phyloP scores from a whole-genome alignment of 2,113 vertebrate species.

The Anarrhichthys ocellatus region DNA sequence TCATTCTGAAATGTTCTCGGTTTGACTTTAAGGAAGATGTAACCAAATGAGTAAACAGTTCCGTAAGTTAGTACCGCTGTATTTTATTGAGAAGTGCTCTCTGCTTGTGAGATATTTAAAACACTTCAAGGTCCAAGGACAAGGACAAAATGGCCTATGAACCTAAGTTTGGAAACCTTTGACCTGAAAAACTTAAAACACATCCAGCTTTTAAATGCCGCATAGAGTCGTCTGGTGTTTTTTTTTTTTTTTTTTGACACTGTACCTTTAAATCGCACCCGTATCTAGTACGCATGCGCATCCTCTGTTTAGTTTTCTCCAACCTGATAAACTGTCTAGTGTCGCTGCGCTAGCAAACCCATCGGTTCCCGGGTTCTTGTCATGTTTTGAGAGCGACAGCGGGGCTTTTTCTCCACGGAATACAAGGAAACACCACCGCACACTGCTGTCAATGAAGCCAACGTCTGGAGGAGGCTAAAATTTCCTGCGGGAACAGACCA shows the following conservation, averaged over 20 bases:
- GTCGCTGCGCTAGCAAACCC: constrained; percentile 58
- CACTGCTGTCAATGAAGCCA: neutral
- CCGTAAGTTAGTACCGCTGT: neutral
- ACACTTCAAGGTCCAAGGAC: neutral
- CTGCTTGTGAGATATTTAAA: neutral
- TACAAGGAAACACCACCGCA: neutral
- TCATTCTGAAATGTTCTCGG: neutral
- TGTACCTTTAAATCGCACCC: constrained; percentile 78
- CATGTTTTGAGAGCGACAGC: constrained; percentile 41
- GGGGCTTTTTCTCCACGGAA: neutral
- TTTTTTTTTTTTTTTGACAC: neutral
- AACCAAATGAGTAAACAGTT: neutral
- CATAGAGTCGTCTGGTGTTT: neutral
- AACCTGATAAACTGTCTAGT: constrained; percentile 74
- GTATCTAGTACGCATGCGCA: constrained; percentile 69
- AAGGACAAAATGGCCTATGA: neutral
- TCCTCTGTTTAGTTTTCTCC: constrained; percentile 75
- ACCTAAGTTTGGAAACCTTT: neutral
- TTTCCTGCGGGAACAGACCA: neutral
- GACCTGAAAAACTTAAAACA: neutral
- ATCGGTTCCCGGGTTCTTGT: constrained; percentile 36
- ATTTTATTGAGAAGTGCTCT: neutral
- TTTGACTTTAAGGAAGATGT: neutral
- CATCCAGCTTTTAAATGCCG: constrained; percentile 38
- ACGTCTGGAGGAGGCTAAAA: neutral